A percentile compares a stretch with the other conserved stretches of the same genome.
These are phyloP conservation scores for Streptopelia turtur DNA, from an alignment of 2,797 vertebrate species.

Conservation along the genomic window DNA sequence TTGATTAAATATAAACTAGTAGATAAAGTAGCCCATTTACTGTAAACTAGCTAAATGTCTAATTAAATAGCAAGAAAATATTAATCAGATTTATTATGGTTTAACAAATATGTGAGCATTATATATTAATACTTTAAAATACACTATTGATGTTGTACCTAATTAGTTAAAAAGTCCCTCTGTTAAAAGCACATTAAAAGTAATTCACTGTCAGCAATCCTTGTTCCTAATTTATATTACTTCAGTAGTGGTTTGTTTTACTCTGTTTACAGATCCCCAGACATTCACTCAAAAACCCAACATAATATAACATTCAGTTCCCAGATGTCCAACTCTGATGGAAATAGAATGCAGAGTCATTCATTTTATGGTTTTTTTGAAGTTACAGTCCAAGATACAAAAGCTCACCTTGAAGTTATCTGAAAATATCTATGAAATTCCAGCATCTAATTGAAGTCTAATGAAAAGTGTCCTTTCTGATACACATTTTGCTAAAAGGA, in stretches of 20 bases:
- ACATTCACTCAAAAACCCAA: background rate
- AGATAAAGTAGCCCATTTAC: background rate
- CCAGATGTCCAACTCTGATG: background rate
- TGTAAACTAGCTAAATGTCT: conserved; percentile 4
- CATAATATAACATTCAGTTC: background rate
- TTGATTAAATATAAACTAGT: background rate
- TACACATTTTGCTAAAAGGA: background rate
- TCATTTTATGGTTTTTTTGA: background rate
- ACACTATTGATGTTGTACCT: background rate
- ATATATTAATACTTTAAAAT: conserved; percentile 8
- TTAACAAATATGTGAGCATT: conserved; percentile 16
- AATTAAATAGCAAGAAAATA: conserved; percentile 30
- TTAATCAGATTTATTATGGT: background rate
- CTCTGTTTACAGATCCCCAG: background rate
- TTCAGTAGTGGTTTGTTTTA: background rate
- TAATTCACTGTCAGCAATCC: background rate
- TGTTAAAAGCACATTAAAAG: conserved; percentile 20
- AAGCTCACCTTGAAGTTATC: background rate
- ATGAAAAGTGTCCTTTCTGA: background rate
- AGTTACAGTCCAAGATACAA: background rate
- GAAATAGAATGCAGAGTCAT: background rate
- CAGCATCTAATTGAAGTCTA: background rate
- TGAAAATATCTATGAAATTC: background rate
- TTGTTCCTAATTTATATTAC: conserved; percentile 6
- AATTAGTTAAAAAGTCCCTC: conserved; percentile 7